These are phyloP conservation scores for Andrena fulva DNA, from an alignment of 2,888 invertebrate genomes.

Conservation along the genomic window DNA sequence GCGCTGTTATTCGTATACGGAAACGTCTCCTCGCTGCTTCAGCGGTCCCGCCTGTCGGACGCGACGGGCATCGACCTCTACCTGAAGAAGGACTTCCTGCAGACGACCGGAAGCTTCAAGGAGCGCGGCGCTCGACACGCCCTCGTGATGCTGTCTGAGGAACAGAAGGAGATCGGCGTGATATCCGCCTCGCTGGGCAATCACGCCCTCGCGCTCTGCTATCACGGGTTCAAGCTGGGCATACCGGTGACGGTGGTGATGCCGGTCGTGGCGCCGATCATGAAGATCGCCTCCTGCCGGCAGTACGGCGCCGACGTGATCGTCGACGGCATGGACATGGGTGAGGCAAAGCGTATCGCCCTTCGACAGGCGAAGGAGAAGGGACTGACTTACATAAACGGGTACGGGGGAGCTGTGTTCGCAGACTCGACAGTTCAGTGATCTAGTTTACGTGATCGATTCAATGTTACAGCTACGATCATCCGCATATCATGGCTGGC, in stretches of 20 bases:
- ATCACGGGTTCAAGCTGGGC: conserved; percentile 88
- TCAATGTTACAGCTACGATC: conserved; percentile 91
- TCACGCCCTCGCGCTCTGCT: conserved; percentile 93
- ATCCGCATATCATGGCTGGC: conserved; percentile 97
- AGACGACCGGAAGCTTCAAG: conserved; percentile 98
- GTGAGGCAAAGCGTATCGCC: conserved; percentile 93
- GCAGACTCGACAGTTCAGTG: neutral
- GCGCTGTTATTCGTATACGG: too few species aligned
- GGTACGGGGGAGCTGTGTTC: conserved; percentile 86
- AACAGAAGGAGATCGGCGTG: conserved; percentile 91
- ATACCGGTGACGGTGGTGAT: conserved; percentile 94
- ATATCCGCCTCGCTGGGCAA: conserved; percentile 98
- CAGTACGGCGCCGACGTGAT: conserved; percentile 94
- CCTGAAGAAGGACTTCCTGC: conserved; percentile 97
- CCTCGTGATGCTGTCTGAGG: conserved; percentile 90
- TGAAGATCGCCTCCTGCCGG: conserved; percentile 96
- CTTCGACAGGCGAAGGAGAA: conserved; percentile 90
- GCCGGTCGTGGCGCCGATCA: conserved; percentile 97
- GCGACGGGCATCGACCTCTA: conserved; percentile 94
- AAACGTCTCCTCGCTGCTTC: conserved; percentile 45
- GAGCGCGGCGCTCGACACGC: conserved; percentile 97
- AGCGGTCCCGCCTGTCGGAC: conserved; percentile 94
- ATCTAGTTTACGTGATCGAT: neutral
- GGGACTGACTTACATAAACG: conserved; percentile 93
- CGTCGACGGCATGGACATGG: conserved; percentile 93